Evolutionary conservation across 2,797 vertebrate species (phyloP), one percentile per base, ranked within the genome.

Genomic region (Phylloscopus collybita): DNA sequence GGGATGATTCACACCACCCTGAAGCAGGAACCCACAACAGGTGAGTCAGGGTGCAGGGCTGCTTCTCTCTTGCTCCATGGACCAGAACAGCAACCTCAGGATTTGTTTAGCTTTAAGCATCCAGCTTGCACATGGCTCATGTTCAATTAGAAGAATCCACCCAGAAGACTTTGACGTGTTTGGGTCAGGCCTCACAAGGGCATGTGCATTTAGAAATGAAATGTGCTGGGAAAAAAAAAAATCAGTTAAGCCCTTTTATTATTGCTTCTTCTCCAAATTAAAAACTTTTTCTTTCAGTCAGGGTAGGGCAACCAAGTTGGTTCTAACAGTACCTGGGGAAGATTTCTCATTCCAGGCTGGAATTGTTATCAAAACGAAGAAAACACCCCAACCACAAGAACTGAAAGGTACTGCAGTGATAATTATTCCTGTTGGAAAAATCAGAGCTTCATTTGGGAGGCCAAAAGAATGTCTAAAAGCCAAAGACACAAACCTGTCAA

Each of bases 61-160:
- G 30, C 27, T 79, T 30, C 66, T 64, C 11, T 57, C 56, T 62
- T 67, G 25, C 47, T 54, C 51, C 38, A 26, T 11, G 70, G 65
- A 26, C 15, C 49, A 49, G 16, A 81, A 7, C 11, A 75, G 34
- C 23, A 70, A 40, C n/a, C 20, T 44, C 38, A 79, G 60, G 22
- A 29, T 85, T 66, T 84, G 23, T 16, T 51, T 26, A 45, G 38
- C 16, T 60, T 45, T 66, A 69, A 79, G 32, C 13, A 69, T 44
- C 59, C 86, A 84, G 3, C 17, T 45, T 0, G 0, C 16, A 56
- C 40, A 4, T 10, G 12, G 25, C 16, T 66, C 32, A 20, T 21
- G 13, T 7, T 75, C 72, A 21, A 2, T 73, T 54, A 53, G 32
- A 84, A 72, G 6, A 49, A 51, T 50, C 20, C 23, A 60, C 5